Evolutionary conservation across 2,888 invertebrate species (phyloP).

Genomic region (Sabatieria punctata): DNA sequence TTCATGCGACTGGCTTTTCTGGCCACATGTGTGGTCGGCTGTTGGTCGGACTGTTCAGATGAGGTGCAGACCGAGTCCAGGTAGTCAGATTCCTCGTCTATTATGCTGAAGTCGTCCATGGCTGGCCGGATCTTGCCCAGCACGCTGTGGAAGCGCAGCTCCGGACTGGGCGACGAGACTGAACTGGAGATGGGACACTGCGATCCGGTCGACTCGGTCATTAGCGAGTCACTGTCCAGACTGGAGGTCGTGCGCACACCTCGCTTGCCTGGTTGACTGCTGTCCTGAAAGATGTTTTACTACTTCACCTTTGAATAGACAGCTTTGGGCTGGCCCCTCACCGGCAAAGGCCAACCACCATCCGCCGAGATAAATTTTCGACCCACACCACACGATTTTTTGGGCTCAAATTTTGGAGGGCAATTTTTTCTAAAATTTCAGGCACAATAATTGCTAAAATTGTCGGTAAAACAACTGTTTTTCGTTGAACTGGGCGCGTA

Average conservation of each 20-base stretch:
- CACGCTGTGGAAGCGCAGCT: not conserved
- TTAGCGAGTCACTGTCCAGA: no score
- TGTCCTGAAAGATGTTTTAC: constrained; percentile 5
- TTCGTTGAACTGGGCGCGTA: no score
- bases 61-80: not conserved
- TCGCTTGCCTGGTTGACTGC: no score
- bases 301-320: not conserved
- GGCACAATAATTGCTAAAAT: no score
- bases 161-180: not conserved
- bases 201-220: not conserved
- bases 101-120: not conserved
- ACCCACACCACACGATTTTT: no score
- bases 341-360: no score
- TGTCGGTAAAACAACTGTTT: no score
- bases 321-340: no score
- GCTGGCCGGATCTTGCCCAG: not conserved
- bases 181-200: constrained; percentile 3
- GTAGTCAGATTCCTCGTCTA: not conserved
- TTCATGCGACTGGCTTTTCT: not conserved
- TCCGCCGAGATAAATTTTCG: no score
- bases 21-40: not conserved
- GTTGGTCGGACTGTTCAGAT: not conserved
- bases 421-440: no score
- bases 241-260: no score
- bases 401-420: no score